Conservation (phyloP, 2,888 invertebrate genomes). For the Dermolepida albohirtum region DNA sequence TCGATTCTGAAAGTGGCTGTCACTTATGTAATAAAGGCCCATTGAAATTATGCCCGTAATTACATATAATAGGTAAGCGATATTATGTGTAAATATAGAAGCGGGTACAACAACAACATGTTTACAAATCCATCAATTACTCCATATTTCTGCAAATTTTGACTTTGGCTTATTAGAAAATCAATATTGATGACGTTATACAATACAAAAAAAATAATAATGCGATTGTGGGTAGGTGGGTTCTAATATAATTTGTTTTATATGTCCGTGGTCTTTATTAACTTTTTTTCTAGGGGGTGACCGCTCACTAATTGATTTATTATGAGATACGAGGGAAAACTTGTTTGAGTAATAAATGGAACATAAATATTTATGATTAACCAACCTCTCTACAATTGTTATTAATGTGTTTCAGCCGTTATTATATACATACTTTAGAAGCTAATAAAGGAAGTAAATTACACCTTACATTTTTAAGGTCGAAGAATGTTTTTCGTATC, state of each 20-base stretch:
- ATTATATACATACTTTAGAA: too few species aligned
- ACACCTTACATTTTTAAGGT: too few species aligned
- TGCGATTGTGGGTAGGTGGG: not conserved
- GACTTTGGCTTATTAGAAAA: constrained; percentile 8
- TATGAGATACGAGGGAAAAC: too few species aligned
- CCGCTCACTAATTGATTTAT: too few species aligned
- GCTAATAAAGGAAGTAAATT: too few species aligned
- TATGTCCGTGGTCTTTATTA: not conserved
- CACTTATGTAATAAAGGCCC: constrained; percentile 5
- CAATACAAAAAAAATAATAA: constrained; percentile 10
- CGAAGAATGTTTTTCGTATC: too few species aligned
- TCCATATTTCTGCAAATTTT: constrained; percentile 6
- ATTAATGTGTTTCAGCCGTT: too few species aligned
- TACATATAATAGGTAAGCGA: not conserved
- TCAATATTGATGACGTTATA: constrained; percentile 12
- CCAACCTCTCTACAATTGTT: too few species aligned
- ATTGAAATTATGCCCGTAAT: constrained; percentile 9
- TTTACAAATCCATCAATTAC: constrained; percentile 19
- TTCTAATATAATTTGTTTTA: not conserved
- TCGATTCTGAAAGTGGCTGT: not conserved
- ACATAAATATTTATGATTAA: too few species aligned
- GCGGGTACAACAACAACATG: not conserved
- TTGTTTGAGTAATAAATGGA: too few species aligned
- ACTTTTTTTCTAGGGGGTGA: too few species aligned
- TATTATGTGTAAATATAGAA: constrained; percentile 1